phyloP scores from a whole-genome alignment of 2,113 vertebrate genomes.

The Chrysemys picta region DNA sequence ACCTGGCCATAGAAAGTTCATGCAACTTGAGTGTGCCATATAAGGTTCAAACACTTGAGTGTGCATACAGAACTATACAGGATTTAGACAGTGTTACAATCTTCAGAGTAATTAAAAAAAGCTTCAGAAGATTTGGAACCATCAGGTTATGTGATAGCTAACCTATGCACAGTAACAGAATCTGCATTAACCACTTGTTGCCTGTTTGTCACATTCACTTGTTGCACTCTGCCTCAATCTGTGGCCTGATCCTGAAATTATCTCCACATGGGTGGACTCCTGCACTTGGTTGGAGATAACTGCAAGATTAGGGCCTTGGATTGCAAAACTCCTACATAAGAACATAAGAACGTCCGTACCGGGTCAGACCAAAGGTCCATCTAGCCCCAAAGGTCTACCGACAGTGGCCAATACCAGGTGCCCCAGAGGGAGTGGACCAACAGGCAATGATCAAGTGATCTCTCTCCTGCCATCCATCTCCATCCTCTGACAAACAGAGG shows the following conservation, averaged over 20 bases:
- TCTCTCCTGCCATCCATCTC: no score
- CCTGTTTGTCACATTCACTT: background rate
- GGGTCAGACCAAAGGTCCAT: no score
- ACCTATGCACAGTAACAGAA: background rate
- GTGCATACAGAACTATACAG: background rate
- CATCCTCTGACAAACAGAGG: no score
- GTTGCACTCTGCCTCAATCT: background rate
- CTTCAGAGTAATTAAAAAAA: background rate
- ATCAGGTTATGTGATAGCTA: background rate
- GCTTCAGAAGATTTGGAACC: no score
- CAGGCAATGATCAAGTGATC: no score
- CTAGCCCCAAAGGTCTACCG: no score
- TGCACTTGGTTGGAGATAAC: background rate
- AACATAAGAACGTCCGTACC: no score
- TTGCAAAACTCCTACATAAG: no score
- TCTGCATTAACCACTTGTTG: background rate
- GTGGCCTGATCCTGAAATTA: background rate
- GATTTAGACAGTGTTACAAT: background rate
- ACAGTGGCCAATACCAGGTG: no score
- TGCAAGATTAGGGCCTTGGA: background rate
- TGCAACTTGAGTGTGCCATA: background rate
- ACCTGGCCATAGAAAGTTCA: background rate
- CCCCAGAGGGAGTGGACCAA: no score
- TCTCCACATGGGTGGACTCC: background rate
- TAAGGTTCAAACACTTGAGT: background rate